Evolutionary conservation across 2,888 invertebrate species (phyloP), one percentile per base, ranked within the genome.

Genomic region (Erebia ligea): DNA sequence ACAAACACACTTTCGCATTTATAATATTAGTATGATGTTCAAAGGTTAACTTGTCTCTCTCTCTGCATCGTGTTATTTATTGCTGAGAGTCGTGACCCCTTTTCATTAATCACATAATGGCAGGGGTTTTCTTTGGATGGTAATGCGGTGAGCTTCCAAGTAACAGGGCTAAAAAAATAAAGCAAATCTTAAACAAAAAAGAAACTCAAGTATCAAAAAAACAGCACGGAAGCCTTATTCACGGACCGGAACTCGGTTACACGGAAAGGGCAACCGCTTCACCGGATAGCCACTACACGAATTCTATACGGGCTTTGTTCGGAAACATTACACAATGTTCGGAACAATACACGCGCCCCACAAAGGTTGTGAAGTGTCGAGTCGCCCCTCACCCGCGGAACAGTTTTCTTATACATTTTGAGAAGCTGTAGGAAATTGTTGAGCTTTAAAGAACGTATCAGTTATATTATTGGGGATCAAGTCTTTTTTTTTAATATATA

Each of bases 261-360:
- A 21, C 48, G 19, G 48, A 62, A 62, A 62, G 48, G 62, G 62
- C 48, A 48, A 62, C 62, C 48, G 62, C 62, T 62, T 48, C 21
- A 8, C 54, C 54, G 19, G 40, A 40, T 42, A 66, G 65, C 21
- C 56, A 66, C 56, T 66, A 57, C 66, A 66, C 66, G 21, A 57
- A 56, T 56, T 66, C 56, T 66, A 54, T 66, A 66, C 40, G 54
- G 42, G 66, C 66, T 66, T 66, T 66, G 66, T 56, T 66, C 56
- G 42, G 45, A 66, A 57, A 66, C 66, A 66, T 65, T 66, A 66
- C 54, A 64, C 42, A 42, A 19, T 40, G 56, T 42, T 19, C 21
- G 15, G 56, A 66, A 66, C 66, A 66, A 66, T 42, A 42, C 56
- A 40, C 40, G 66, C 17, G 13, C 11, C 21, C 5, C 21, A 66